Conservation (phyloP, 2,888 invertebrate species). For the Nomada lathburiana region DNA sequence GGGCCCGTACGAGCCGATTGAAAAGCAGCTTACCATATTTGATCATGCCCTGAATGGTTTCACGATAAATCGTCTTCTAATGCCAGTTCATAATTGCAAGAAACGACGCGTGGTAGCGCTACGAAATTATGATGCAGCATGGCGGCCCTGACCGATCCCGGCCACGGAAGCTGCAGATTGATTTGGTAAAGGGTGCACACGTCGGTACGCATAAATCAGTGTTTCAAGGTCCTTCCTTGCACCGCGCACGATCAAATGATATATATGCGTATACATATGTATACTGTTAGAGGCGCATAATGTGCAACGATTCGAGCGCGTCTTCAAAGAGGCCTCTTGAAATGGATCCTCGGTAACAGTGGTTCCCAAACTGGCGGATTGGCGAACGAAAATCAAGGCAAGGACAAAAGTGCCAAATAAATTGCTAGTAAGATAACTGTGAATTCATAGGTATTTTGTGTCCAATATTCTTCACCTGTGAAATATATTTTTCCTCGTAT, state of each 20-base stretch:
- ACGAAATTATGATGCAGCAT: constrained; percentile 41
- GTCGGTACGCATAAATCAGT: constrained; percentile 62
- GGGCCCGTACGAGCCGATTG: too few relatives aligned
- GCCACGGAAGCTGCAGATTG: constrained; percentile 68
- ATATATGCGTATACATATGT: neutral
- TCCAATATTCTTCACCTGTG: too few relatives aligned
- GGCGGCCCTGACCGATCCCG: constrained; percentile 55
- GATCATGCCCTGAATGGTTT: neutral
- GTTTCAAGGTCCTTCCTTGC: constrained; percentile 69
- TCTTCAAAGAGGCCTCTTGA: constrained; percentile 31
- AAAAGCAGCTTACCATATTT: too few relatives aligned
- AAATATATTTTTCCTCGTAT: too few relatives aligned
- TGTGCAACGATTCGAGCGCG: constrained; percentile 4
- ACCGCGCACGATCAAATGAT: constrained; percentile 18
- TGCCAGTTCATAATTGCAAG: constrained; percentile 23
- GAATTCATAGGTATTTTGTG: too few relatives aligned
- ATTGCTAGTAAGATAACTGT: too few relatives aligned
- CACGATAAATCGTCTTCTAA: neutral
- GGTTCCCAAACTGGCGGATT: neutral
- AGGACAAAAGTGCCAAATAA: neutral
- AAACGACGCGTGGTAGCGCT: constrained; percentile 25
- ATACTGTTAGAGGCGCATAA: constrained; percentile 24
- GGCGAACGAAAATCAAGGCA: neutral
- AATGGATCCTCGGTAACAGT: constrained; percentile 26
- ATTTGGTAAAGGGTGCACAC: constrained; percentile 63